Evolutionary conservation across 2,888 invertebrate species (phyloP).

Genomic region (Augochlorella aurata): DNA sequence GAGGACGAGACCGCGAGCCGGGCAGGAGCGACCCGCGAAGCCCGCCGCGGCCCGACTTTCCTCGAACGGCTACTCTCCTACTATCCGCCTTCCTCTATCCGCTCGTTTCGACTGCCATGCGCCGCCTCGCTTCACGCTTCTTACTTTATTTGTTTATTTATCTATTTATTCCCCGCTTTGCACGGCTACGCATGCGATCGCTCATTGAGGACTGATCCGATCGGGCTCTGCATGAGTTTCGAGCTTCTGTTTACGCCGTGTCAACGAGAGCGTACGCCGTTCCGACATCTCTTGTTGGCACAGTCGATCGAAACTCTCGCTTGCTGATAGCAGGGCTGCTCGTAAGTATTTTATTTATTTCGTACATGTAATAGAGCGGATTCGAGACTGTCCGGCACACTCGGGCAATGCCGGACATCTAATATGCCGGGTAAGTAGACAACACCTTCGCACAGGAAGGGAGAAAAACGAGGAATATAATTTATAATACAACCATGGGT

Average conservation of each 20-base stretch:
- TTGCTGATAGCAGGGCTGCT: slow-evolving; percentile 1
- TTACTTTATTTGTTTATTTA: neutral
- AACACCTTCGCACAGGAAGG: too few relatives aligned
- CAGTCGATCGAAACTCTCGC: neutral
- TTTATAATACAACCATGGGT: too few relatives aligned
- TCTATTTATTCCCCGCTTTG: neutral
- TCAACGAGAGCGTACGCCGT: neutral
- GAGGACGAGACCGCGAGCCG: slow-evolving; percentile 40
- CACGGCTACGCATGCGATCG: neutral
- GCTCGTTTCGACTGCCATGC: too few relatives aligned
- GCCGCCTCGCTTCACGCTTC: too few relatives aligned
- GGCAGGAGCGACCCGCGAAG: slow-evolving; percentile 27
- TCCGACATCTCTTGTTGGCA: neutral
- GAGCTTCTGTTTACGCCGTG: neutral
- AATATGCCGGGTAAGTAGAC: too few relatives aligned
- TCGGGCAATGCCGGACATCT: too few relatives aligned
- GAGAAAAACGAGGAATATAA: too few relatives aligned
- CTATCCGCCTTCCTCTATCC: neutral
- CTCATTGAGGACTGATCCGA: neutral
- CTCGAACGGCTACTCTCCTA: neutral
- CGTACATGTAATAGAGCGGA: neutral
- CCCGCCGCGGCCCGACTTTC: neutral
- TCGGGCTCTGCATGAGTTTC: neutral
- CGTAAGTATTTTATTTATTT: neutral
- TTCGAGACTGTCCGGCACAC: too few relatives aligned